Evolutionary conservation across 1,140 invertebrate species (phyloP).

Genomic region (Holotrichia oblita): DNA sequence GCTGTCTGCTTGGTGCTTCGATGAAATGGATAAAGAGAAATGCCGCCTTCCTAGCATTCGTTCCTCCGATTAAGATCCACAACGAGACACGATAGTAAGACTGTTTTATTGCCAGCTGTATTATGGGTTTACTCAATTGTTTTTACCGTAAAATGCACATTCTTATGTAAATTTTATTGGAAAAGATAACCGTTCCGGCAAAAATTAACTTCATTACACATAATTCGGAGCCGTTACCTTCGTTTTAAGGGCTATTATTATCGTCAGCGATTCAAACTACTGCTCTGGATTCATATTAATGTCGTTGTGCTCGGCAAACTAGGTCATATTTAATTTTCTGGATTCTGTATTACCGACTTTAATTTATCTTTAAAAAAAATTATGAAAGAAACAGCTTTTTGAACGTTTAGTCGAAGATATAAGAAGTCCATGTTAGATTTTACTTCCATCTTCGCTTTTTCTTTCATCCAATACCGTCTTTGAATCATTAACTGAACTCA

Average conservation of each 20-base stretch:
- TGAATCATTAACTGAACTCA: too few relatives aligned
- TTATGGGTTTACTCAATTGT: not conserved
- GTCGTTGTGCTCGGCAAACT: not conserved
- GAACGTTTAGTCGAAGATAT: too few relatives aligned
- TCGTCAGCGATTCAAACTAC: not conserved
- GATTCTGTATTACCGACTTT: too few relatives aligned
- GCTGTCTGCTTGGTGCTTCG: not conserved
- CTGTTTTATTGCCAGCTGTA: not conserved
- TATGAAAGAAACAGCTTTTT: too few relatives aligned
- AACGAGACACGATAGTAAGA: not conserved
- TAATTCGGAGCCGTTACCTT: not conserved
- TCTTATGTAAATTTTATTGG: slow-evolving; percentile 7
- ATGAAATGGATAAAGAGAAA: slow-evolving; percentile 2
- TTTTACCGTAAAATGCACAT: slow-evolving; percentile 3
- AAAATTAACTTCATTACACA: slow-evolving; percentile 12
- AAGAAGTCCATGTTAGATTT: too few relatives aligned
- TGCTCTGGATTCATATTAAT: not conserved
- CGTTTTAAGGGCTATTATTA: not conserved
- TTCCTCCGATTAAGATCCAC: not conserved
- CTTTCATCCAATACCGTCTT: too few relatives aligned
- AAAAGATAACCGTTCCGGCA: slow-evolving; percentile 4
- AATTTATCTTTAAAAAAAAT: too few relatives aligned
- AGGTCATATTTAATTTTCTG: not conserved
- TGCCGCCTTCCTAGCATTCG: not conserved
- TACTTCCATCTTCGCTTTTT: too few relatives aligned